Evolutionary conservation across 2,888 invertebrate genomes (phyloP).

Genomic region (Matsumyia berberina): DNA sequence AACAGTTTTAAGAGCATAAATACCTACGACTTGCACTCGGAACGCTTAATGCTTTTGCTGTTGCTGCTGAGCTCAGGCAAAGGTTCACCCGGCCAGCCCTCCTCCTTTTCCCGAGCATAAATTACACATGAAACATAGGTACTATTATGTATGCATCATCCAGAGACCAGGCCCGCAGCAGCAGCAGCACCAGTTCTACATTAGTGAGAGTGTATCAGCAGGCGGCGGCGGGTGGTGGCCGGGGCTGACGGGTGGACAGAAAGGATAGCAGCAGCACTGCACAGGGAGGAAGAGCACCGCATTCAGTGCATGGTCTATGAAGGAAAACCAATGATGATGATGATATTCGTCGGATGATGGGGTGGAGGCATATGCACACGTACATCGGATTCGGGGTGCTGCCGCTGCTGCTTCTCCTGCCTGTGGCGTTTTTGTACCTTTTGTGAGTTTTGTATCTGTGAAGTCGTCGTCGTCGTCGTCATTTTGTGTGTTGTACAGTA

Average conservation of each 20-base stretch:
- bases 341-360: slow-evolving; percentile 62
- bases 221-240: slow-evolving; percentile 31
- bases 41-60: slow-evolving; percentile 53
- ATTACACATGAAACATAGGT: slow-evolving; percentile 74
- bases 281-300: slow-evolving; percentile 67
- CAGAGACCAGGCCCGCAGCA: slow-evolving; percentile 63
- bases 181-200: slow-evolving; percentile 47
- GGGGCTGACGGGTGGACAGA: slow-evolving; percentile 16
- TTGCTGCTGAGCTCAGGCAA: slow-evolving; percentile 46
- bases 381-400: slow-evolving; percentile 72
- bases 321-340: slow-evolving; percentile 72
- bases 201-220: slow-evolving; percentile 30
- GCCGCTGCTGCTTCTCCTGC: slow-evolving; percentile 32
- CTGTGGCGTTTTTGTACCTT: slow-evolving; percentile 73
- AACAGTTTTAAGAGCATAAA: slow-evolving; percentile 75
- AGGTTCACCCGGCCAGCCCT: slow-evolving; percentile 24
- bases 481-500: slow-evolving; percentile 63
- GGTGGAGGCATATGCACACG: slow-evolving; percentile 59
- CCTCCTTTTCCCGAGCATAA: slow-evolving; percentile 58
- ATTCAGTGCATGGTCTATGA: slow-evolving; percentile 74
- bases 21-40: slow-evolving; percentile 66
- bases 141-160: slow-evolving; percentile 77
- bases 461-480: slow-evolving; percentile 70
- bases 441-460: slow-evolving; percentile 76
- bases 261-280: slow-evolving; percentile 51